A percentile compares a stretch with the other conserved stretches of the same genome.
Evolutionary conservation across 2,113 vertebrate genomes (phyloP).

Genomic region (Lepus europaeus): DNA sequence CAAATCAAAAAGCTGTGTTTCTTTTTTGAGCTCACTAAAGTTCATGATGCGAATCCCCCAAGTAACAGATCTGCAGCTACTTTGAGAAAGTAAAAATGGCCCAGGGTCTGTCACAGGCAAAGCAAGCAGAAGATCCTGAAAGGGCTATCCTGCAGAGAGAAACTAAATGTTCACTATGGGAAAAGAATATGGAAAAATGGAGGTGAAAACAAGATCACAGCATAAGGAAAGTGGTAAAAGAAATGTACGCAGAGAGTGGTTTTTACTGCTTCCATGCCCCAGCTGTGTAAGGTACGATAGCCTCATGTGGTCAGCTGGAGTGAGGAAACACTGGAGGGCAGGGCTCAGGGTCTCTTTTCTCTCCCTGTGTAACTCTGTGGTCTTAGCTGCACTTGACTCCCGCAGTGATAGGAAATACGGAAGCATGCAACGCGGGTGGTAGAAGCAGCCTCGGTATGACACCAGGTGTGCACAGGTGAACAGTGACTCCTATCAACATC

Average conservation of each 20-base stretch:
- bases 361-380: background rate
- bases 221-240: background rate
- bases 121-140: background rate
- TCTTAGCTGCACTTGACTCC: background rate
- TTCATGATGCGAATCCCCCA: background rate
- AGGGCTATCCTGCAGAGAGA: background rate
- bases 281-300: background rate
- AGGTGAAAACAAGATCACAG: background rate
- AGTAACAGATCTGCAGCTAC: background rate
- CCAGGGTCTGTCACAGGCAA: background rate
- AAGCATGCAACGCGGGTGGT: accelerated
- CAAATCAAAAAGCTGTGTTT: background rate
- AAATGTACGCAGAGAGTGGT: background rate
- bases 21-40: background rate
- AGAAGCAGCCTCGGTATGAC: background rate
- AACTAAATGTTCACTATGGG: background rate
- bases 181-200: background rate
- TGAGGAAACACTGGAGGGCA: background rate
- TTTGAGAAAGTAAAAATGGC: background rate
- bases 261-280: background rate
- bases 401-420: accelerated
- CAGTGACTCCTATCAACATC: background rate
- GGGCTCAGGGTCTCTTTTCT: no score
- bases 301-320: background rate
- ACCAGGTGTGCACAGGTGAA: background rate